Percentiles rank a stretch among this genome's conserved stretches.
These are phyloP conservation scores for Lindbergichthys nudifrons DNA, from an alignment of 2,797 vertebrate species.

Conservation along the genomic window DNA sequence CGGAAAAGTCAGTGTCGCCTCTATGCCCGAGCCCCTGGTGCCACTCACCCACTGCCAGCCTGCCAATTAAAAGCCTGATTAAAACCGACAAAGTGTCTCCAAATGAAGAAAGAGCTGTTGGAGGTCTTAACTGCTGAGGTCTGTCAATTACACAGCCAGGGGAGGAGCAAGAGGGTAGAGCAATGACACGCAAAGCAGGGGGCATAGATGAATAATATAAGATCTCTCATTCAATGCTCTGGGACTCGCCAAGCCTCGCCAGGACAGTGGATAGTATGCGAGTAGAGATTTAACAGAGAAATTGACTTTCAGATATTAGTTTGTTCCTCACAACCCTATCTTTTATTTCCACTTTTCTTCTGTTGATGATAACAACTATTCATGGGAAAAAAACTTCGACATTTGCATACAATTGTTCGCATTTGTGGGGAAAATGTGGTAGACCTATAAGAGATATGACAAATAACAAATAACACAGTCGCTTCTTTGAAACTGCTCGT, in stretches of 20 bases:
- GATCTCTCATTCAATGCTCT: constrained; percentile 48
- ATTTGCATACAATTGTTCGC: constrained; percentile 16
- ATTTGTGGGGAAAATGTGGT: constrained; percentile 7
- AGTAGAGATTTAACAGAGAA: constrained; percentile 35
- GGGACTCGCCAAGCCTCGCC: constrained; percentile 36
- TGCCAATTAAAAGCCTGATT: constrained; percentile 89
- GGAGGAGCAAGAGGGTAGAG: constrained; percentile 71
- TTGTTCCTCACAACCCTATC: constrained; percentile 10
- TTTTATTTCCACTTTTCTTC: constrained; percentile 5
- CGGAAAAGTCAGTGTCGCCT: constrained; percentile 74
- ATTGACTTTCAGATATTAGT: constrained; percentile 39
- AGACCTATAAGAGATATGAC: constrained; percentile 28
- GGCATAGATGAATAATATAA: constrained; percentile 56
- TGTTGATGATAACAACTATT: not conserved
- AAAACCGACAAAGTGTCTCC: constrained; percentile 88
- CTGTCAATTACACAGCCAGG: constrained; percentile 85
- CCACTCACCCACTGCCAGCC: constrained; percentile 82
- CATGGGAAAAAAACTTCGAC: not conserved
- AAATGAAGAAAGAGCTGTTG: constrained; percentile 87
- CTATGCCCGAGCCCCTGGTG: constrained; percentile 70
- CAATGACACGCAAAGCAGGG: constrained; percentile 62
- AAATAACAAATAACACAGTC: constrained; percentile 30
- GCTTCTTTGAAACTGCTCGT: constrained; percentile 66
- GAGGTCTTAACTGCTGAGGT: constrained; percentile 81
- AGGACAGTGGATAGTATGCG: constrained; percentile 35